These are phyloP conservation scores for Capitulum mitella DNA, from an alignment of 2,888 invertebrate species.

Conservation along the genomic window DNA sequence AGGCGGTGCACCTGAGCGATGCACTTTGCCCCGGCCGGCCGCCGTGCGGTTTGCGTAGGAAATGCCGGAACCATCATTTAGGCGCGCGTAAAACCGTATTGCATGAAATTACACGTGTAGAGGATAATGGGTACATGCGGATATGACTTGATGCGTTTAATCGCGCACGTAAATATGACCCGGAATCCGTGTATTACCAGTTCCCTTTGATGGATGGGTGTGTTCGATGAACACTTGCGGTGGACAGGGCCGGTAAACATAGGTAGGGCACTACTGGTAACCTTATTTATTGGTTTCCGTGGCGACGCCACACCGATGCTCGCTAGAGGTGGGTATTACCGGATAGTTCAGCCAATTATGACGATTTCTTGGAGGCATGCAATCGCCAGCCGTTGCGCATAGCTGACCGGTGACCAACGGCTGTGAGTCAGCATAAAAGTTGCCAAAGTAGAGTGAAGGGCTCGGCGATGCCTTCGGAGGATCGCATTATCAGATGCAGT, in stretches of 20 bases:
- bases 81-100: constrained; percentile 7
- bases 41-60: not conserved
- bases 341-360: not conserved
- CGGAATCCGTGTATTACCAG: not conserved
- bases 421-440: too few relatives aligned
- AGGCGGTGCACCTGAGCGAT: not conserved
- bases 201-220: not conserved
- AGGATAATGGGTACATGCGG: not conserved
- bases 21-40: not conserved
- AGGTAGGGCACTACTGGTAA: not conserved
- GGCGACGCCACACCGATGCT: not conserved
- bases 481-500: not conserved
- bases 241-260: not conserved
- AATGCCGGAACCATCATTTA: not conserved
- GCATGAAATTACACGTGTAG: constrained; percentile 18
- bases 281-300: not conserved
- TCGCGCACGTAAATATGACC: not conserved
- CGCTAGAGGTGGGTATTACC: not conserved
- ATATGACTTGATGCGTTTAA: not conserved
- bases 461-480: too few relatives aligned
- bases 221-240: not conserved
- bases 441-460: too few relatives aligned
- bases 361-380: not conserved
- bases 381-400: not conserved
- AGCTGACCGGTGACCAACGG: not conserved